Conservation (phyloP, 2,888 invertebrate species). For the Drosophila atroscutellata region DNA sequence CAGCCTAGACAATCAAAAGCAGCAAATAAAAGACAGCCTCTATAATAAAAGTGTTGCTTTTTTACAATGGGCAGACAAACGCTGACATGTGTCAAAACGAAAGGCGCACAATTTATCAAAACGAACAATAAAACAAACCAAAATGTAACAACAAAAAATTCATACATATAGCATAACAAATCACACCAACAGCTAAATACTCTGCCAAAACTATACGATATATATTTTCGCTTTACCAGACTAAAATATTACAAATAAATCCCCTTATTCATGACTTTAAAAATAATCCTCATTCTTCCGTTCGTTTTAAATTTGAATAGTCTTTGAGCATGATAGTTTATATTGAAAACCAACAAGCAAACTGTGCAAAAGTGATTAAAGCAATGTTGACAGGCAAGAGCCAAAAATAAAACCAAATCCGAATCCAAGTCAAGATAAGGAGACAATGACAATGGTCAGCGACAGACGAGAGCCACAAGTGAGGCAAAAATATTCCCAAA, state of each 20-base stretch:
- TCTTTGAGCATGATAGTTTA: background rate
- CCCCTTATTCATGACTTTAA: background rate
- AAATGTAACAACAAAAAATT: conserved; percentile 42
- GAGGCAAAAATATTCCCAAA: conserved; percentile 35
- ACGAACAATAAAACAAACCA: conserved; percentile 62
- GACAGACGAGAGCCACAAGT: conserved; percentile 22
- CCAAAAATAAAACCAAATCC: conserved; percentile 39
- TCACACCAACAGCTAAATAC: conserved; percentile 30
- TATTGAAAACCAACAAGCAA: conserved; percentile 27
- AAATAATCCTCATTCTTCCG: background rate
- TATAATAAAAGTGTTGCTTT: conserved; percentile 29
- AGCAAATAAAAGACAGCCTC: conserved; percentile 36
- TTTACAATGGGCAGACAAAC: conserved; percentile 64
- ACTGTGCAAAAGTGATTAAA: conserved; percentile 50
- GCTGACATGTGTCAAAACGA: conserved; percentile 80
- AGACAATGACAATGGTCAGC: conserved; percentile 61
- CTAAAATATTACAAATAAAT: background rate
- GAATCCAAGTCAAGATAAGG: conserved; percentile 54
- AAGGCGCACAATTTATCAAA: conserved; percentile 79
- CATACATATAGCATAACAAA: background rate
- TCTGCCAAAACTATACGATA: conserved; percentile 5
- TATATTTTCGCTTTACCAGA: background rate
- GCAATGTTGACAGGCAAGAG: conserved; percentile 43
- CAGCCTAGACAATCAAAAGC: conserved; percentile 47
- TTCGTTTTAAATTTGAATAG: background rate